Base-by-base conservation (phyloP, 1,140 invertebrate species). In the Coelopa frigida region DNA sequence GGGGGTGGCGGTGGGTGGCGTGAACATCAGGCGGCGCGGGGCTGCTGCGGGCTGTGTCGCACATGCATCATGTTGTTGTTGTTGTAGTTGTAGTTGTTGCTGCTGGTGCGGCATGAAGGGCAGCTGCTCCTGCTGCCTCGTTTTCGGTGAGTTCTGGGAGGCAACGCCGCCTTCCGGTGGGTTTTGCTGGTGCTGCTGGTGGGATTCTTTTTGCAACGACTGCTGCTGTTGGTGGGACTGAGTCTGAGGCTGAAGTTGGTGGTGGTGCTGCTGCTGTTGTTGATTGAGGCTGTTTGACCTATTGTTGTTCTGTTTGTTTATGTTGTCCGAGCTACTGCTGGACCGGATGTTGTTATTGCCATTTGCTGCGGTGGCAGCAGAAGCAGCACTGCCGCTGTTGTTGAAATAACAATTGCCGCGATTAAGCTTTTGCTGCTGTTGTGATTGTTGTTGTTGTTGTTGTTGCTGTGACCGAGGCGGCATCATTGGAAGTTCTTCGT, bases 281-380 rank as follows among this genome's bases (percentile, higher is more conserved):
- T 33, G n/a, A 33, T 33, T n/a, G 8, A n/a, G 17, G 31, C 31
- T 17, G n/a, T 8, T n/a, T n/a, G n/a, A 8, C 31, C n/a, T 33
- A 17, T 33, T 33, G 17, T 33, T 33, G 31, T 33, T 33, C 31
- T n/a, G n/a, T 33, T 8, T 33, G n/a, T 33, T 33, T 33, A 15
- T 38, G 37, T 21, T 38, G 17, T 5, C 22, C 17, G 12, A 20
- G 37, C 12, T 38, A 15, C 6, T 37, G 12, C 11, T 38, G 17
- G 11, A 38, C 20, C 37, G 12, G 17, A 10, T 37, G 10, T n/a
- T n/a, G n/a, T n/a, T n/a, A n/a, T n/a, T n/a, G n/a, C n/a, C n/a
- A n/a, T n/a, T n/a, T n/a, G n/a, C n/a, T n/a, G n/a, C n/a, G n/a
- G n/a, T n/a, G n/a, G n/a, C n/a, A n/a, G n/a, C n/a, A n/a, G n/a